Percentiles rank a stretch among this genome's conserved stretches.
Conservation (phyloP, 2,888 invertebrate genomes). For the Epinotia demarniana region DNA sequence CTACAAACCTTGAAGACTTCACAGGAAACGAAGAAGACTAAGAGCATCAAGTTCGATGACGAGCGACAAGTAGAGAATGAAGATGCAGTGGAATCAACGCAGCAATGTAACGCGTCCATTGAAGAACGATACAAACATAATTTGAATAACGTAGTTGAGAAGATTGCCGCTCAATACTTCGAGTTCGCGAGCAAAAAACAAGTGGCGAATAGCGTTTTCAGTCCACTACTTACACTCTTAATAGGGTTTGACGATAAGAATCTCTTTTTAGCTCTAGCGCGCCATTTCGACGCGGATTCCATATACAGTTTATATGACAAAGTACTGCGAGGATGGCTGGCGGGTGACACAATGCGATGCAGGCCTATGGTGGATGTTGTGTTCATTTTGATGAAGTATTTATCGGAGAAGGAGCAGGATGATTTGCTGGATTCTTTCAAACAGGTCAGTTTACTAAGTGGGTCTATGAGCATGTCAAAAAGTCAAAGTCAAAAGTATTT, state of each 20-base stretch:
- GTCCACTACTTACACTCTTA: slow-evolving; percentile 82
- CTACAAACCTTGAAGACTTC: slow-evolving; percentile 63
- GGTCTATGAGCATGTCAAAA: neutral
- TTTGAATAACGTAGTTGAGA: slow-evolving; percentile 75
- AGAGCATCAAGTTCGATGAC: slow-evolving; percentile 62
- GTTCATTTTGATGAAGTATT: slow-evolving; percentile 85
- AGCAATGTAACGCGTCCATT: slow-evolving; percentile 49
- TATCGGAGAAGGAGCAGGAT: slow-evolving; percentile 82
- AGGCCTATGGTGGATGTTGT: slow-evolving; percentile 85
- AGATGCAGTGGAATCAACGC: neutral
- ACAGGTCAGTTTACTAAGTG: slow-evolving; percentile 71
- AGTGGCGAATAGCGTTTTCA: slow-evolving; percentile 72
- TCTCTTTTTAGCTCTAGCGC: slow-evolving; percentile 77
- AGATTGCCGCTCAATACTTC: slow-evolving; percentile 82
- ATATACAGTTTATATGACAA: slow-evolving; percentile 65
- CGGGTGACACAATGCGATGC: slow-evolving; percentile 77
- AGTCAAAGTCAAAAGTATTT: too few relatives aligned
- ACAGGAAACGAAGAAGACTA: slow-evolving; percentile 59
- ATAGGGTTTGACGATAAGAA: slow-evolving; percentile 82
- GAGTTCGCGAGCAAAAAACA: slow-evolving; percentile 77
- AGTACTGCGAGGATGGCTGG: slow-evolving; percentile 78
- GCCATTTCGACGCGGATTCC: slow-evolving; percentile 55
- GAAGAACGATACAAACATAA: slow-evolving; percentile 71
- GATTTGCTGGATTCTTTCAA: slow-evolving; percentile 82
- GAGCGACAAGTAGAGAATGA: slow-evolving; percentile 48